Conservation (phyloP, 2,888 invertebrate genomes). For the Trissolcus brochymenae region DNA sequence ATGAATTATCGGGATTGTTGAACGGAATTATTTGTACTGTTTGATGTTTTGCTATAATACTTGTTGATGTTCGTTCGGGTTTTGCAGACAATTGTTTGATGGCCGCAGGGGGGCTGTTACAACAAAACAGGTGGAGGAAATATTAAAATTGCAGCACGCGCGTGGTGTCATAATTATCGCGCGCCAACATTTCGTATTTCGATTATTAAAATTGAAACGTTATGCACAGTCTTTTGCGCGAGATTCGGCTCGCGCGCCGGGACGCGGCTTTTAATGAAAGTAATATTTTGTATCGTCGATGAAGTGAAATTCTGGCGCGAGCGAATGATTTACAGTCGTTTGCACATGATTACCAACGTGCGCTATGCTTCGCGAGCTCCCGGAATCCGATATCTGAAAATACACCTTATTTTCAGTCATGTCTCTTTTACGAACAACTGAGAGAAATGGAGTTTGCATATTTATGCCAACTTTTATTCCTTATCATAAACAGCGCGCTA, state of each 20-base stretch:
- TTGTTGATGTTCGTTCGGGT: too few species aligned
- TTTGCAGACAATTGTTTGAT: too few species aligned
- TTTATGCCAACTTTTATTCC: background rate
- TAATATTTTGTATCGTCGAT: constrained; percentile 35
- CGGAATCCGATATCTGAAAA: constrained; percentile 40
- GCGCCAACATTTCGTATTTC: background rate
- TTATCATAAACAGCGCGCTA: background rate
- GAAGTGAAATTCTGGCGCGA: constrained; percentile 38
- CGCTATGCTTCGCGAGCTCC: constrained; percentile 33
- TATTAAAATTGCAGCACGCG: too few species aligned
- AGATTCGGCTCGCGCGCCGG: too few species aligned
- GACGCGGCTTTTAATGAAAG: constrained; percentile 24
- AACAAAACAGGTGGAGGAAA: too few species aligned
- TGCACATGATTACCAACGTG: constrained; percentile 47
- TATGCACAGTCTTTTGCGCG: too few species aligned
- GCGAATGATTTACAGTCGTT: constrained; percentile 42
- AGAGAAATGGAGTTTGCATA: background rate
- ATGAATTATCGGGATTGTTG: too few species aligned
- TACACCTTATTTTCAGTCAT: constrained; percentile 13
- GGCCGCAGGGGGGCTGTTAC: too few species aligned
- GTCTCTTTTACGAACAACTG: constrained; percentile 15
- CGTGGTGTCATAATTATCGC: too few species aligned
- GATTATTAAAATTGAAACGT: too few species aligned
- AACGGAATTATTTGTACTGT: too few species aligned
- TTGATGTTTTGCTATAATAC: too few species aligned